phyloP scores from a whole-genome alignment of 1,140 invertebrate genomes.

The Gryllus bimaculatus region DNA sequence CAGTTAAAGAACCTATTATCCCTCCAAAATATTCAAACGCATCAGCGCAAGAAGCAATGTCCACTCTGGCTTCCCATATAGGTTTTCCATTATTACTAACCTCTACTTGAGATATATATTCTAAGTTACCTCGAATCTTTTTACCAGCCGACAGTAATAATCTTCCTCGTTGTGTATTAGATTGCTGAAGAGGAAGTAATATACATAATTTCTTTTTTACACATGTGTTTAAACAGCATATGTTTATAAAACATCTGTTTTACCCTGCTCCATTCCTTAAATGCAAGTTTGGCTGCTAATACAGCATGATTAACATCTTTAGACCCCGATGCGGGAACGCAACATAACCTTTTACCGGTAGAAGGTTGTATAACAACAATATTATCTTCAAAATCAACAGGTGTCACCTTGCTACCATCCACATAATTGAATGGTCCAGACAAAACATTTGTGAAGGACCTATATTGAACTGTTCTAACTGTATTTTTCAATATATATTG shows the following conservation, averaged over 20 bases:
- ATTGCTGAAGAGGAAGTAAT: conserved; percentile 23
- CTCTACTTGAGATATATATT: conserved; percentile 34
- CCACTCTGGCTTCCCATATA: conserved; percentile 40
- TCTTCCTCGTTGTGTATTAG: conserved; percentile 34
- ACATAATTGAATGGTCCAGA: background rate
- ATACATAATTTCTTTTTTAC: background rate
- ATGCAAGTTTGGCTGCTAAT: background rate
- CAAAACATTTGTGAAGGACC: background rate
- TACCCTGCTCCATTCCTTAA: background rate
- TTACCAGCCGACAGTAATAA: conserved; percentile 28
- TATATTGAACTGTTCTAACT: too few species aligned
- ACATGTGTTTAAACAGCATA: background rate
- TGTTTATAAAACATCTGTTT: background rate
- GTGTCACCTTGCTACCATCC: background rate
- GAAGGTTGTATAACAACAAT: background rate
- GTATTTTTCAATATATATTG: too few species aligned
- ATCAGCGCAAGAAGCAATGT: conserved; percentile 40
- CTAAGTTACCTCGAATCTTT: conserved; percentile 23
- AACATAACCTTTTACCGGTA: background rate
- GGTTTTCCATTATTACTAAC: conserved; percentile 42
- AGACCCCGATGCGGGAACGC: background rate
- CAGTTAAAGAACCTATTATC: conserved; percentile 28
- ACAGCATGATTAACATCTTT: background rate
- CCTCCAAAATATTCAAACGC: conserved; percentile 40
- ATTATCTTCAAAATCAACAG: background rate